Evolutionary conservation across 2,797 vertebrate genomes (phyloP).

Genomic region (Valencia hispanica): DNA sequence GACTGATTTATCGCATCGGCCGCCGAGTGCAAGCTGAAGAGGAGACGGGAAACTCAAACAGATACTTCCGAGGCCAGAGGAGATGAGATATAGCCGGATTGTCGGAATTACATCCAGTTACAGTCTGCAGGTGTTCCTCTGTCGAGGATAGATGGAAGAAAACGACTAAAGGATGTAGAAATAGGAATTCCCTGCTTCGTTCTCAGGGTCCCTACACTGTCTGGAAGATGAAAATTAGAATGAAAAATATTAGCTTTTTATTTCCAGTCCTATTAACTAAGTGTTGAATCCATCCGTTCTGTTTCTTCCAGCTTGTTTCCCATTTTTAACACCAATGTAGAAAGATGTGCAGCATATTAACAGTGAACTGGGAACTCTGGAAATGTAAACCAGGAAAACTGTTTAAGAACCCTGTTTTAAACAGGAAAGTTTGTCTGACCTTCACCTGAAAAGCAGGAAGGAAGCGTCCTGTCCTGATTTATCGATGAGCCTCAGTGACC

Average conservation of each 20-base stretch:
- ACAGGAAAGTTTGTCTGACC: not conserved
- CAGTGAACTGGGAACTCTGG: not conserved
- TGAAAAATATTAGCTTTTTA: not conserved
- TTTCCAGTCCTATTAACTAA: not conserved
- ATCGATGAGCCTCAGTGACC: conserved; percentile 32
- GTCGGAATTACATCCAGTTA: not conserved
- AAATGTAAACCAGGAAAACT: not conserved
- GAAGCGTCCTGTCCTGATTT: not conserved
- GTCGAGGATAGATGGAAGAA: not conserved
- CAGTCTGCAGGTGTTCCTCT: not conserved
- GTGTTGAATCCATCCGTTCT: not conserved
- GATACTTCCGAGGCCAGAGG: not conserved
- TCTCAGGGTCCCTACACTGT: no score
- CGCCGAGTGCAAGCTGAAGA: not conserved
- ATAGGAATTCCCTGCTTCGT: not conserved
- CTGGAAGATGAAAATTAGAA: not conserved
- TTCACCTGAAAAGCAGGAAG: not conserved
- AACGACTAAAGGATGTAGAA: not conserved
- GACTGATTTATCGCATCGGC: not conserved
- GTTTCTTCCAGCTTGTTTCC: not conserved
- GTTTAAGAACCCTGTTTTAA: no score
- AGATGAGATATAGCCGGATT: not conserved
- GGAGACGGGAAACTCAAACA: not conserved
- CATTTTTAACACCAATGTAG: no score
- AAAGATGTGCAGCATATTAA: not conserved